Conservation (phyloP, 2,797 vertebrate genomes). For the Parambassis ranga region DNA sequence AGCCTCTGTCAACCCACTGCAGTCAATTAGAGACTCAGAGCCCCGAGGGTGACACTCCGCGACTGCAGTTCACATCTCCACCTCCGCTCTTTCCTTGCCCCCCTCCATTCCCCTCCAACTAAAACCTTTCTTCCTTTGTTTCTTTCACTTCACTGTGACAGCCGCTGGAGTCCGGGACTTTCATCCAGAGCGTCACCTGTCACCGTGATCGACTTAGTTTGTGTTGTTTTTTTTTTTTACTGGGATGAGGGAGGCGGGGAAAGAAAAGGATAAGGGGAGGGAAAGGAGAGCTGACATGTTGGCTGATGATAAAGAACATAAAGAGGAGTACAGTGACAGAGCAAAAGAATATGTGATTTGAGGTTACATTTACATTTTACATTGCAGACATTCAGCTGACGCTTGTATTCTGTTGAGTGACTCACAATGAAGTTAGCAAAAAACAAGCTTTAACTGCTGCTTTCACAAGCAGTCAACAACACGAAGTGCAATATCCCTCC, state of each 20-base stretch:
- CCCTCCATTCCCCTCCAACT: conserved; percentile 35
- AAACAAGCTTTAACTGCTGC: neutral
- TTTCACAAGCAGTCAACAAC: neutral
- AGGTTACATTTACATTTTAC: conserved; percentile 46
- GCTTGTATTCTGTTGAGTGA: conserved; percentile 12
- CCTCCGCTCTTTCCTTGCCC: conserved; percentile 42
- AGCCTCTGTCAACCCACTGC: conserved; percentile 48
- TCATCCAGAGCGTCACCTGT: conserved; percentile 65
- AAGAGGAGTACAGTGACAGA: conserved; percentile 34
- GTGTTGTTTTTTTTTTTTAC: conserved; percentile 57
- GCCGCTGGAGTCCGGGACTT: conserved; percentile 48
- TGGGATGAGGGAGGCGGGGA: conserved; percentile 14
- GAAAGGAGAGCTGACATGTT: conserved; percentile 29
- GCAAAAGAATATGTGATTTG: conserved; percentile 38
- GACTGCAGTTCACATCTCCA: conserved; percentile 53
- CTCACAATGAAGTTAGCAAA: conserved; percentile 11
- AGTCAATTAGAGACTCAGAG: conserved; percentile 63
- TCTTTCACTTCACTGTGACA: conserved; percentile 47
- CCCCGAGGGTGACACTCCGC: conserved; percentile 41
- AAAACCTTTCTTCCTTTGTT: conserved; percentile 41
- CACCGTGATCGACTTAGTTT: conserved; percentile 44
- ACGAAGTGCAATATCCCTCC: neutral
- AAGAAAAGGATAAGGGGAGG: neutral
- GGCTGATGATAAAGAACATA: conserved; percentile 41
- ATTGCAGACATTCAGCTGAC: conserved; percentile 43